Base-by-base conservation (phyloP, 2,113 vertebrate genomes). In the Vombatus ursinus region DNA sequence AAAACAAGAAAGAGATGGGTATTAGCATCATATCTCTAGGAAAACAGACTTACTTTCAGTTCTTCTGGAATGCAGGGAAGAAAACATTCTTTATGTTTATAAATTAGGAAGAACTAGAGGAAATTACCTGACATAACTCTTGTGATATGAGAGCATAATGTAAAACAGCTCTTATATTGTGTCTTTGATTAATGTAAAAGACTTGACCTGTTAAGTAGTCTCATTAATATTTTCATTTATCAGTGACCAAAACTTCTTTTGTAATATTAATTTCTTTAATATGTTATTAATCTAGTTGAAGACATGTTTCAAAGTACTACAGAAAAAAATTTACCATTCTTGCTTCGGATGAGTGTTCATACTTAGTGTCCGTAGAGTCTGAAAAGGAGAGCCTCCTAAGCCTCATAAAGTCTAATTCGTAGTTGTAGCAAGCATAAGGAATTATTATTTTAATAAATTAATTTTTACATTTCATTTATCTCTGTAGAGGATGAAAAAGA, bases 171-270 rank as follows among this genome's bases (percentile, higher is more conserved):
- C 48, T 95, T 96, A 52, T 25, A 54, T 90, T 92, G 14, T 96
- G n/a, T 95, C 49, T 96, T 91, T 96, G 93, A 93, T 94, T 96
- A 94, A 96, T 97, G 91, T 95, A 96, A 96, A 91, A 97, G 31
- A 22, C 6, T 97, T 96, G 89, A 93, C 94, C 94, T 95, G 9
- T 89, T 97, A 96, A 97, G 10, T 96, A 91, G 91, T 95, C 47
- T 94, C 57, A 95, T 96, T 96, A 96, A 93, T 97, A 94, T 96
- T 98, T 96, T 91, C 97, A 96, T 50, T 96, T 93, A 61, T 94
- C 57, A 94, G 37, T 96, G 90, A 93, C 94, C 96, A 90, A 92
- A 90, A 57, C 96, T 93, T 95, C 92, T 93, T 95, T 96, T 95
- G 24, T 94, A 95, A 25, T 93, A 97, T 89, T 96, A 95, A 96